phyloP scores from a whole-genome alignment of 2,797 vertebrate genomes.

The Nannoperca obscura region DNA sequence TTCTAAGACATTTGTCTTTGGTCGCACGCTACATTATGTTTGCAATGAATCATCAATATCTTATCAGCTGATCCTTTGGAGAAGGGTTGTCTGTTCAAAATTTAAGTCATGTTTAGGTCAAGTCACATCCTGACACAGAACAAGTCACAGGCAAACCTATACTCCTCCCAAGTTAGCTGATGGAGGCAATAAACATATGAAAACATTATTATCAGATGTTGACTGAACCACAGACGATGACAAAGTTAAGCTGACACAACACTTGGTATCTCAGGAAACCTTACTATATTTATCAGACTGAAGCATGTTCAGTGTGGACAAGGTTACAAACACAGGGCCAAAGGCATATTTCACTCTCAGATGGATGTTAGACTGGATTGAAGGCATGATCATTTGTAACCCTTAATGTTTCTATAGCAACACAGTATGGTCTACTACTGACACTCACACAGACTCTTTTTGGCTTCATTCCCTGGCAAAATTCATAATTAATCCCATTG shows the following conservation, averaged over 20 bases:
- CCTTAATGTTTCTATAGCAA: slow-evolving; percentile 20
- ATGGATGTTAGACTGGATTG: slow-evolving; percentile 24
- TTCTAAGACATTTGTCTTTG: neutral
- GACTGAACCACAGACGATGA: slow-evolving; percentile 28
- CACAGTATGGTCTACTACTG: slow-evolving; percentile 8
- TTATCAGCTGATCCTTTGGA: neutral
- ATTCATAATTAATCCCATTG: slow-evolving; percentile 58
- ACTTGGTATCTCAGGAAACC: slow-evolving; percentile 17
- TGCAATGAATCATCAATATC: slow-evolving; percentile 1
- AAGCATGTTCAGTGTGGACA: slow-evolving; percentile 10
- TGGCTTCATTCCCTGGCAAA: slow-evolving; percentile 41
- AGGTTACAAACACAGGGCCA: slow-evolving; percentile 12
- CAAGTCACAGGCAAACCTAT: slow-evolving; percentile 28
- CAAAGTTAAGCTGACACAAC: slow-evolving; percentile 36
- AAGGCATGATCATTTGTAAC: slow-evolving; percentile 42
- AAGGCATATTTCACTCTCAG: slow-evolving; percentile 26
- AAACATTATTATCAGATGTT: slow-evolving; percentile 34
- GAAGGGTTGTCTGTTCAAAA: neutral
- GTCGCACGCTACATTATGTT: neutral
- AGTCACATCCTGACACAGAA: slow-evolving; percentile 4
- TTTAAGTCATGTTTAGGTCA: neutral
- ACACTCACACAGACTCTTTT: slow-evolving; percentile 30
- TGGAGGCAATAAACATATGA: slow-evolving; percentile 19
- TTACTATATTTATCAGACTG: slow-evolving; percentile 18
- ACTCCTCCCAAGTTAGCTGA: slow-evolving; percentile 4